Conservation (phyloP, 1,140 invertebrate species). For the Apis florea region DNA sequence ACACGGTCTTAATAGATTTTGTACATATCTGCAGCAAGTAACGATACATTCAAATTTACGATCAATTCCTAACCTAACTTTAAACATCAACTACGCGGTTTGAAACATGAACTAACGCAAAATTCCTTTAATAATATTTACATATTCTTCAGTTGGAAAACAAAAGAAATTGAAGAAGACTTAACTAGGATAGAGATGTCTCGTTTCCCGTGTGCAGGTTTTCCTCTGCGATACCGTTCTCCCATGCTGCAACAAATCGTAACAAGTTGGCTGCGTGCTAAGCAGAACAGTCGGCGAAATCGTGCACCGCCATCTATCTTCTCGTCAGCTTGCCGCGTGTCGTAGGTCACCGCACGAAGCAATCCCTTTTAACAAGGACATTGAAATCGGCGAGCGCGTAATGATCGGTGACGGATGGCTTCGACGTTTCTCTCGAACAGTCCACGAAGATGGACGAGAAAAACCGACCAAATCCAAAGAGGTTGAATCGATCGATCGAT, state of each 20-base stretch:
- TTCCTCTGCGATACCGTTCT: conserved; percentile 2
- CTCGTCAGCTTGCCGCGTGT: conserved; percentile 22
- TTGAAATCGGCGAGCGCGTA: conserved; percentile 51
- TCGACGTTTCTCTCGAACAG: background rate
- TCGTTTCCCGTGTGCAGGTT: background rate
- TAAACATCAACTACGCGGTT: no score
- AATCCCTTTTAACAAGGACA: conserved; percentile 42
- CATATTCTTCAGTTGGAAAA: background rate
- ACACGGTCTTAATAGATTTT: background rate
- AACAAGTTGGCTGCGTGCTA: conserved; percentile 3
- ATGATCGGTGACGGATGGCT: conserved; percentile 63
- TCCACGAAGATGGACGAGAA: conserved; percentile 4
- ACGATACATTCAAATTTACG: no score
- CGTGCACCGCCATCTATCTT: conserved; percentile 37
- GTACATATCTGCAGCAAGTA: no score
- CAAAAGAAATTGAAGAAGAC: background rate
- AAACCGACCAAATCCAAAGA: background rate
- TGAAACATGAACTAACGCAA: no score
- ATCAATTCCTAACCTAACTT: no score
- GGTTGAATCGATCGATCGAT: conserved; percentile 18
- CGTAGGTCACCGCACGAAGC: conserved; percentile 32
- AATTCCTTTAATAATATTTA: background rate
- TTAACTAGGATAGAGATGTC: conserved; percentile 15
- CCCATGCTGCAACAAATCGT: conserved; percentile 25
- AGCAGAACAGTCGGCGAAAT: conserved; percentile 14